These are phyloP conservation scores for Sphaerophoria rueppellii DNA, from an alignment of 2,888 invertebrate genomes.

Conservation along the genomic window DNA sequence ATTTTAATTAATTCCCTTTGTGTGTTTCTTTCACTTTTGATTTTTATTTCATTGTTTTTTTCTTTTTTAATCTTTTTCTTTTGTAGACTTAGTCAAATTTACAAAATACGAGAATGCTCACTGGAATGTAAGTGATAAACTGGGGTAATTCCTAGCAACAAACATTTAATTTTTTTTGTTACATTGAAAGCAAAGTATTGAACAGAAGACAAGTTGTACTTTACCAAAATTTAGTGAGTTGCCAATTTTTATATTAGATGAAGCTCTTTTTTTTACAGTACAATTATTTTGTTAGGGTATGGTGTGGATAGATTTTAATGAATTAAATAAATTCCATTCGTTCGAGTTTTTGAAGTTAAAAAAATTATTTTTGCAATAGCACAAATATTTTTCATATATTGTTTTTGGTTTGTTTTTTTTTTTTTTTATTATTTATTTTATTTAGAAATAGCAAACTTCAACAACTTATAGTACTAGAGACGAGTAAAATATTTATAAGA, in stretches of 20 bases:
- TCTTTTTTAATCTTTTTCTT: slow-evolving; percentile 20
- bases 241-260: slow-evolving; percentile 30
- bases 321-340: slow-evolving; percentile 8
- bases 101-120: slow-evolving; percentile 25
- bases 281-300: slow-evolving; percentile 43
- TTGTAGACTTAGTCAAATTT: neutral
- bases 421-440: slow-evolving; percentile 3
- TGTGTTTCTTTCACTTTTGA: slow-evolving; percentile 52
- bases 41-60: slow-evolving; percentile 23
- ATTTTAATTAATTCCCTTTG: slow-evolving; percentile 43
- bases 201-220: slow-evolving; percentile 42
- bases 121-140: slow-evolving; percentile 34
- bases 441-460: slow-evolving; percentile 70
- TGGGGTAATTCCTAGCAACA: slow-evolving; percentile 42
- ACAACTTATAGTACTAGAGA: slow-evolving; percentile 67
- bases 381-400: slow-evolving; percentile 29
- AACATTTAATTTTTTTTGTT: slow-evolving; percentile 10
- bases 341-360: neutral
- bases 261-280: slow-evolving; percentile 59
- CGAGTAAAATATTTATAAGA: slow-evolving; percentile 62
- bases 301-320: slow-evolving; percentile 26
- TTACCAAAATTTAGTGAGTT: slow-evolving; percentile 4
- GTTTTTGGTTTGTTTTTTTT: slow-evolving; percentile 6
- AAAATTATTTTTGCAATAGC: slow-evolving; percentile 46
- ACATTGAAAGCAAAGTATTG: slow-evolving; percentile 62